phyloP scores from a whole-genome alignment of 1,140 invertebrate genomes.

The Limonius californicus region DNA sequence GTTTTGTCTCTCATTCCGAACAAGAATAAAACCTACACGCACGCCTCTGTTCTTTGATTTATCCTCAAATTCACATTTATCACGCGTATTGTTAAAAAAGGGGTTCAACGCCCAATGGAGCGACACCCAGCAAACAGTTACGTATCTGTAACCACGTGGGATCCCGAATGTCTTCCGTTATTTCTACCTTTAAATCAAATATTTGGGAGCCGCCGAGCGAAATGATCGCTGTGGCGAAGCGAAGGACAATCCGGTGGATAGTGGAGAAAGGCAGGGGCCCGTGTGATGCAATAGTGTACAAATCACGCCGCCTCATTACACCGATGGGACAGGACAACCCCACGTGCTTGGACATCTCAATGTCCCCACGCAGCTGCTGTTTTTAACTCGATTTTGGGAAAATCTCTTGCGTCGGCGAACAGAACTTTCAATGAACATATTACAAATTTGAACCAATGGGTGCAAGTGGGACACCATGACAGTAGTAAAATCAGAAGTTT shows the following conservation, averaged over 20 bases:
- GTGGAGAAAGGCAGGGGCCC: background rate
- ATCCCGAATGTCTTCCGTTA: background rate
- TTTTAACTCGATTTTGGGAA: too few relatives aligned
- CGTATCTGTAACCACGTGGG: too few relatives aligned
- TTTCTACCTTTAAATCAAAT: slow-evolving; percentile 4
- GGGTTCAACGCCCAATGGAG: background rate
- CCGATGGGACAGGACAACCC: background rate
- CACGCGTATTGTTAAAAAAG: background rate
- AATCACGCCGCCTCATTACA: slow-evolving; percentile 13
- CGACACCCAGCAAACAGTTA: too few relatives aligned
- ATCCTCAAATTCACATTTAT: background rate
- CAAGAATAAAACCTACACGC: background rate
- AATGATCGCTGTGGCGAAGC: slow-evolving; percentile 6
- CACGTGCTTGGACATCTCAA: background rate
- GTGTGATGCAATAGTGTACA: slow-evolving; percentile 14
- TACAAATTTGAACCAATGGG: too few relatives aligned
- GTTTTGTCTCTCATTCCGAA: too few relatives aligned
- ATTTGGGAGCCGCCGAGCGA: background rate
- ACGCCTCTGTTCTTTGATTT: background rate
- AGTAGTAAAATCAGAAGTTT: too few relatives aligned
- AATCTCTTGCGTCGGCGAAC: too few relatives aligned
- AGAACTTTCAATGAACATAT: too few relatives aligned
- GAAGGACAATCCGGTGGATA: background rate
- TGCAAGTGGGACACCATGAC: too few relatives aligned
- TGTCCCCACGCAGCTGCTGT: too few relatives aligned